These are phyloP conservation scores for Sebastes wilsoni DNA, from an alignment of 2,797 vertebrate genomes.

Conservation along the genomic window DNA sequence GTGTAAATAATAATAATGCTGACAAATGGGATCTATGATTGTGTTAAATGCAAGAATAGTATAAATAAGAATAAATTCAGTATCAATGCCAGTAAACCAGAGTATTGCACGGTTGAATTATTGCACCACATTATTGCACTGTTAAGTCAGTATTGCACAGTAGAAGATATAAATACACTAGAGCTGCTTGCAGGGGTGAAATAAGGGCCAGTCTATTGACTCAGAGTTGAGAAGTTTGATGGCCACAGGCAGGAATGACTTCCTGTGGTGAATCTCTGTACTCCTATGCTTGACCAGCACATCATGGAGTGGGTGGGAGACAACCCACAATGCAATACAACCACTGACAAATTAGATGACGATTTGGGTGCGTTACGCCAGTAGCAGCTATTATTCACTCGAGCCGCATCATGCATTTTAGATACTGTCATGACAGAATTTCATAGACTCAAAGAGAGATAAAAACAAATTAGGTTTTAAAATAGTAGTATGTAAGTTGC, in stretches of 20 bases:
- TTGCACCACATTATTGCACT: neutral
- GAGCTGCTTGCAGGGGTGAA: too few species aligned
- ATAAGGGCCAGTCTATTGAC: too few species aligned
- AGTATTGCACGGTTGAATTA: neutral
- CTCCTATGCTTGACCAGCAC: neutral
- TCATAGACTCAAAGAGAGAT: neutral
- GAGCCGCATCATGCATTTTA: neutral
- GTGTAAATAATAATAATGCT: neutral
- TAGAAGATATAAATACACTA: neutral
- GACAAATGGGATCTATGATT: rapidly evolving
- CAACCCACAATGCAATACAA: neutral
- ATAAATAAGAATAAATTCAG: neutral
- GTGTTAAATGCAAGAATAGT: neutral
- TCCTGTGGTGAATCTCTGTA: neutral
- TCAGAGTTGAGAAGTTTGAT: too few species aligned
- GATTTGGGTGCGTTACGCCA: too few species aligned
- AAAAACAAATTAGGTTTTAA: neutral
- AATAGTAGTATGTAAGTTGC: neutral
- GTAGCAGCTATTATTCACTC: neutral
- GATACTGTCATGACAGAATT: too few species aligned
- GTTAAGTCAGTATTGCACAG: neutral
- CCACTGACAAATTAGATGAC: neutral
- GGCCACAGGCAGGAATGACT: neutral
- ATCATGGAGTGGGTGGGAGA: too few species aligned
- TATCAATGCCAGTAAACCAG: neutral